phyloP scores from a whole-genome alignment of 1,140 invertebrate genomes.

The Bombus consobrinus region DNA sequence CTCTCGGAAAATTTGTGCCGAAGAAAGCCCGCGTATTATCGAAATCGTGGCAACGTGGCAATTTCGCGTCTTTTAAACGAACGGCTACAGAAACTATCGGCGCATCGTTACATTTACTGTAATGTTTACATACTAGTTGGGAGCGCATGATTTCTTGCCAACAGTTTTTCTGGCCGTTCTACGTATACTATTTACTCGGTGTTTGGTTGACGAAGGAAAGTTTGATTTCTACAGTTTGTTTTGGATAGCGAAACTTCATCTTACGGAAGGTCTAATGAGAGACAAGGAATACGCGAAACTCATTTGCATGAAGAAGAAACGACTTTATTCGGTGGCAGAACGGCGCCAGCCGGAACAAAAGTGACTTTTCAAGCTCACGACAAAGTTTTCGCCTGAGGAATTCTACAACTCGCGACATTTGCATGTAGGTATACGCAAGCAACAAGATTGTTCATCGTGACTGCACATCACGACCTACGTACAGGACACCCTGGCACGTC shows the following conservation, averaged over 20 bases:
- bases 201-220: no score
- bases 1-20: background rate
- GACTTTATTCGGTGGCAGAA: background rate
- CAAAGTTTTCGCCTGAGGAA: slow-evolving; percentile 16
- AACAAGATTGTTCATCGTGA: slow-evolving; percentile 46
- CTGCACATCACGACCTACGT: slow-evolving; percentile 64
- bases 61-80: no score
- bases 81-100: no score
- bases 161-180: no score
- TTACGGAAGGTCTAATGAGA: background rate
- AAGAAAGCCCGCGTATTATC: no score
- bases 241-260: background rate
- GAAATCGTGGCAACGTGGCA: no score
- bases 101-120: no score
- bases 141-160: no score
- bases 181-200: no score
- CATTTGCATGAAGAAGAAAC: slow-evolving; percentile 5
- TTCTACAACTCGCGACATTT: slow-evolving; percentile 48
- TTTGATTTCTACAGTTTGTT: no score
- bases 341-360: background rate
- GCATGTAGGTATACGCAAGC: slow-evolving; percentile 37
- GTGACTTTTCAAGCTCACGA: background rate
- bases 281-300: background rate
- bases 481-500: slow-evolving; percentile 60
- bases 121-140: no score